These are phyloP conservation scores for Eupsilia transversa DNA, from an alignment of 2,888 invertebrate species.

Conservation along the genomic window DNA sequence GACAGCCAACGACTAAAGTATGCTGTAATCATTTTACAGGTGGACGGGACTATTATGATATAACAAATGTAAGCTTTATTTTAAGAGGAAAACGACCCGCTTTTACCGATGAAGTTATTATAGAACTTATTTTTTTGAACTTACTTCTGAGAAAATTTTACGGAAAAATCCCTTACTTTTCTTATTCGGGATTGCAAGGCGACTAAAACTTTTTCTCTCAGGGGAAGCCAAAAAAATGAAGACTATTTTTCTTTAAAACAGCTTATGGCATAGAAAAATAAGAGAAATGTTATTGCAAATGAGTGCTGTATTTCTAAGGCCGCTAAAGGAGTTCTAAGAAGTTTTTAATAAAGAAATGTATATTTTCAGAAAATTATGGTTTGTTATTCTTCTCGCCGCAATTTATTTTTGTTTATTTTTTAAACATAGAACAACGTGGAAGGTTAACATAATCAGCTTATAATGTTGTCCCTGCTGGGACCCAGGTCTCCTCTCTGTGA, in stretches of 20 bases:
- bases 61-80: constrained; percentile 13
- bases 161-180: constrained; percentile 17
- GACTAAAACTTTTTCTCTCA: constrained; percentile 3
- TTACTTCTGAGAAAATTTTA: constrained; percentile 2
- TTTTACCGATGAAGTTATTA: constrained; percentile 16
- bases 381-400: constrained; percentile 17
- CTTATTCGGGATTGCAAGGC: constrained; percentile 14
- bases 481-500: no score
- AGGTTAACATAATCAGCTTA: not conserved
- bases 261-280: constrained; percentile 20
- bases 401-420: not conserved
- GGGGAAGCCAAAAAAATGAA: constrained; percentile 35
- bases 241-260: not conserved
- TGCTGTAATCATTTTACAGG: constrained; percentile 23
- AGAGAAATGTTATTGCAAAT: not conserved
- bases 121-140: constrained; percentile 15
- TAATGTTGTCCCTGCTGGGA: no score
- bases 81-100: not conserved
- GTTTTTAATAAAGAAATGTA: not conserved
- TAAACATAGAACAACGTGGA: not conserved
- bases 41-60: constrained; percentile 10
- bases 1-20: not conserved
- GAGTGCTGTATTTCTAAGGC: constrained; percentile 22
- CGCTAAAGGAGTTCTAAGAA: not conserved
- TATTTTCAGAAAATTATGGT: constrained; percentile 11